Base-by-base conservation (phyloP, 30 jellyfish, hydroid and myxozoan genomes). In the Phacellophora camtschatica region DNA sequence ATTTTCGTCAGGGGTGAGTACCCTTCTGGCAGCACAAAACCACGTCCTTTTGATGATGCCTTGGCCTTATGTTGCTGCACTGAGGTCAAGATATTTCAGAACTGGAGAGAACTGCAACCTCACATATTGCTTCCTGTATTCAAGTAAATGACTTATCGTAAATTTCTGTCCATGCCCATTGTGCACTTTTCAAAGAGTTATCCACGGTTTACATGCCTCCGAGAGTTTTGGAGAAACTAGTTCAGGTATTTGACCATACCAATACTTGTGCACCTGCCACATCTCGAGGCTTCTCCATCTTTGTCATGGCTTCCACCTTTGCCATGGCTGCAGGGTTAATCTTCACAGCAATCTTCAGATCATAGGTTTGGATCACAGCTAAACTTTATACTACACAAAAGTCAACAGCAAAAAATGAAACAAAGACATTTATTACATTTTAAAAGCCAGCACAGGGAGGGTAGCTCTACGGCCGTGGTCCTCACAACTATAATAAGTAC, bases 1-100 rank as follows among this genome's bases (percentile, higher is more conserved):
- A 43, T 71, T n/a, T 74, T 53, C 71, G 49, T 43, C 82, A 35
- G 66, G 66, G 11, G 66, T 63, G 30, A 63, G 77, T 31, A 57
- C 57, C 19, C 77, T 63, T 23, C 77, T 63, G 6, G 30, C 56
- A 19, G 42, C 18, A 39, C 53, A 39, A 39, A 39, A 39, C 15
- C 53, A 39, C 8, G 53, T 39, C 53, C 53, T 39, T 39, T 39
- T 39, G 53, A 39, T 39, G 53, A 39, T 39, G 15, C 53, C 53
- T 39, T 39, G 53, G 53, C 53, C 53, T 39, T 39, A 8, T 39
- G 53, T 39, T 39, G 53, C 53, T 39, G 53, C 53, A 8, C 15
- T 39, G 15, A 6, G 53, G 53, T 39, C 53, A 39, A 39, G 15
- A 39, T 39, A 39, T 15, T 39, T 39, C 53, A 39, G 53, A 39